Percentiles rank a stretch among this genome's conserved stretches.
phyloP scores from a whole-genome alignment of 2,113 vertebrate species.

The Callocephalon fimbriatum region DNA sequence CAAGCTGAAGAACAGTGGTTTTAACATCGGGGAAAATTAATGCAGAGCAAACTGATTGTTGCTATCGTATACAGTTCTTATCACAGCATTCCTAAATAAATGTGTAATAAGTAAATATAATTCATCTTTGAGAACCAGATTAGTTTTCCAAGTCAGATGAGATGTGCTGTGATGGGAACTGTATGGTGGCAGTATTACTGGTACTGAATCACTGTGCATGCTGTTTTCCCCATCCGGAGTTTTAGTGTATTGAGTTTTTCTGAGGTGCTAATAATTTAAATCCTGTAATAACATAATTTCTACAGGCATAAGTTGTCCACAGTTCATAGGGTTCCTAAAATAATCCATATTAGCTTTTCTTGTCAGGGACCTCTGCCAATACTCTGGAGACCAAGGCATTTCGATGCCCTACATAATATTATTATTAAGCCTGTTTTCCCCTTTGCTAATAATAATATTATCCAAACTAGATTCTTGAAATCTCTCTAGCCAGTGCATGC shows the following conservation, averaged over 20 bases:
- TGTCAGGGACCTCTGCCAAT: not conserved
- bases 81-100: not conserved
- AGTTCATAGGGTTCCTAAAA: not conserved
- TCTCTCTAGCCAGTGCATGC: not conserved
- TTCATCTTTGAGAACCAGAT: not conserved
- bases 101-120: not conserved
- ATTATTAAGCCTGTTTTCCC: not conserved
- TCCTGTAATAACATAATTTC: not conserved
- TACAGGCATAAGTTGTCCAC: not conserved
- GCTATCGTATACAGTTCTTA: fast-evolving
- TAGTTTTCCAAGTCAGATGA: not conserved
- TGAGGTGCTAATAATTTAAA: not conserved
- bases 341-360: not conserved
- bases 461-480: not conserved
- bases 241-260: not conserved
- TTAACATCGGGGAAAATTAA: not conserved
- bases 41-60: not conserved
- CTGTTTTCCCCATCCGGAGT: not conserved
- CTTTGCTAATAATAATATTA: not conserved
- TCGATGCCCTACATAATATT: not conserved
- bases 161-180: not conserved
- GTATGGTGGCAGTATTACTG: not conserved
- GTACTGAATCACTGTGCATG: not conserved
- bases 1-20: not conserved
- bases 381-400: not conserved